Conservation (phyloP, 2,888 invertebrate species). For the Agrotis ipsilon region DNA sequence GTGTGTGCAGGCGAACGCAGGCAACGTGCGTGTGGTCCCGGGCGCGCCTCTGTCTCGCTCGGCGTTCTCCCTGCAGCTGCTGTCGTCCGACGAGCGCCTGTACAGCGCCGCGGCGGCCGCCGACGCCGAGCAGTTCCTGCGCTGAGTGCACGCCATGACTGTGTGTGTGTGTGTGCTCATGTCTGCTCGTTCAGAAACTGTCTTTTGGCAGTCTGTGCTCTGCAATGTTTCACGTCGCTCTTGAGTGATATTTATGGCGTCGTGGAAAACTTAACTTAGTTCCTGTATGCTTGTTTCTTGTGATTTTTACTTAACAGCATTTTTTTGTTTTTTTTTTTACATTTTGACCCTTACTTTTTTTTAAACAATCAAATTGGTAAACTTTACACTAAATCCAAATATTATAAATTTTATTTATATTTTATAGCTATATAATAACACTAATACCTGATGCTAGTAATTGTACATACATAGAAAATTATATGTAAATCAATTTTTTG, state of each 20-base stretch:
- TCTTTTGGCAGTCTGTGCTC: constrained; percentile 44
- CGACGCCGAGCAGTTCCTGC: constrained; percentile 12
- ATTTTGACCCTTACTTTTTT: constrained; percentile 17
- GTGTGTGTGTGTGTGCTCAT: too few species aligned
- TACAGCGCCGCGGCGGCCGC: constrained; percentile 66
- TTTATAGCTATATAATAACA: constrained; percentile 19
- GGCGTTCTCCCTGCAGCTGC: constrained; percentile 75
- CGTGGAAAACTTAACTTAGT: neutral
- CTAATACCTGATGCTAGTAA: constrained; percentile 12
- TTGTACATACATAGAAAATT: constrained; percentile 37
- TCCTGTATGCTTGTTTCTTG: neutral
- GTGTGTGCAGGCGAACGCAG: constrained; percentile 40
- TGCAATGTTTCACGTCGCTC: neutral
- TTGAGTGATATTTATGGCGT: neutral
- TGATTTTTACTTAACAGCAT: neutral
- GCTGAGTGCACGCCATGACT: neutral
- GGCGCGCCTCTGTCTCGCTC: neutral
- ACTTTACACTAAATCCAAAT: constrained; percentile 26
- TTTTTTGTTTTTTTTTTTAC: constrained; percentile 4
- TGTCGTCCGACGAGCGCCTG: constrained; percentile 70
- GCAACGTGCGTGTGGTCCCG: constrained; percentile 62
- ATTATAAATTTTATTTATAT: constrained; percentile 24
- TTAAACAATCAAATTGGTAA: constrained; percentile 1
- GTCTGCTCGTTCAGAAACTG: too few species aligned
- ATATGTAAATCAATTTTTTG: constrained; percentile 19